Evolutionary conservation across 1,140 invertebrate species (phyloP), one percentile per base, ranked within the genome.

Genomic region (Platyura marginata): DNA sequence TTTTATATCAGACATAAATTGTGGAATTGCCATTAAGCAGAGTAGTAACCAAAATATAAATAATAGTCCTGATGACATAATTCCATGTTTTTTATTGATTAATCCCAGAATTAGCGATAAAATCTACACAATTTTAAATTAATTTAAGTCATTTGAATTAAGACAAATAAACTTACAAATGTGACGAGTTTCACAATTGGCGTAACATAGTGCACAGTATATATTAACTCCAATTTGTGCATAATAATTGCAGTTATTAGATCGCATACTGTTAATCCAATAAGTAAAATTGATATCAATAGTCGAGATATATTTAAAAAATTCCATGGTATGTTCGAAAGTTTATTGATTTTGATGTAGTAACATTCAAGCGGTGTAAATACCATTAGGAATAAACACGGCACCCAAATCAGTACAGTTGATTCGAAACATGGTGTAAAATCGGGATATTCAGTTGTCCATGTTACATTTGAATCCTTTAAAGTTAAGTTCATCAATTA

Each of bases 391-490:
- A 88, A 90, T 16, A 70, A 55, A 62, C 86, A 91, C 4, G 93
- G 91, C 34, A 75, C 59, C 86, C 88, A 93, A 37, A 88, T 65
- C 25, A 96, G 57, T 1, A 84, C 75, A 3, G 89, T 93, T 61
- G 81, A 77, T 59, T 92, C 79, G 63, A 93, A 90, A 62, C 89
- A 94, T 61, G 69, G 64, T 42, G 86, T 86, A 38, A 94, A 70
- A 55, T 90, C 77, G 34, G 90, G 89, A 59, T 77, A 66, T 15
- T 71, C 62, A 15, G 85, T 86, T 48, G 84, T 64, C 86, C 88
- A 92, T 39, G 80, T 77, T 51, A 77, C 47, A 50, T 73, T 72
- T 48, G 55, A 51, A 63, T 89, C 72, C 85, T 90, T 6, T n/a
- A 65, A 43, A 72, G n/a, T n/a, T n/a, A n/a, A n/a, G n/a, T n/a